Evolutionary conservation across 1,140 invertebrate genomes (phyloP).

Genomic region (Aphis craccivora): DNA sequence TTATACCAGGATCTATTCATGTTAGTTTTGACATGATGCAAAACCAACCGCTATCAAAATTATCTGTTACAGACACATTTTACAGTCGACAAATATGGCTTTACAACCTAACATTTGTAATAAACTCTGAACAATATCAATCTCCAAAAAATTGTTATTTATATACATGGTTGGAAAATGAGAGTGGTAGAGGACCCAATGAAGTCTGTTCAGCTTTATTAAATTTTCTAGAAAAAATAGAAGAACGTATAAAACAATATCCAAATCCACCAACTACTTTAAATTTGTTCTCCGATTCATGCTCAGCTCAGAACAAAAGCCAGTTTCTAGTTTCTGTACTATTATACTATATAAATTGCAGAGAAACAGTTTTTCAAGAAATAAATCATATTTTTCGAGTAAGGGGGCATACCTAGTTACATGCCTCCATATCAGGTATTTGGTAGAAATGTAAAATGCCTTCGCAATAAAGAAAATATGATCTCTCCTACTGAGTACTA

Average conservation of each 20-base stretch:
- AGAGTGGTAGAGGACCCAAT: constrained; percentile 56
- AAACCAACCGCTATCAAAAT: constrained; percentile 59
- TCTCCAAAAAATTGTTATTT: constrained; percentile 60
- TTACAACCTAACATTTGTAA: constrained; percentile 63
- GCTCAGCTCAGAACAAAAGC: background rate
- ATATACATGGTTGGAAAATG: constrained; percentile 63
- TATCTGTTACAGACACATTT: constrained; percentile 54
- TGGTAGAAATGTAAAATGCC: constrained; percentile 62
- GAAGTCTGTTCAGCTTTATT: constrained; percentile 62
- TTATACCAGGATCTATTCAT: background rate
- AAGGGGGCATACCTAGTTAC: constrained; percentile 62
- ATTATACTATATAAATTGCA: background rate
- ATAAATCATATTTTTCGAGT: constrained; percentile 62
- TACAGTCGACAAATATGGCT: constrained; percentile 63
- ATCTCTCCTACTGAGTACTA: constrained; percentile 57
- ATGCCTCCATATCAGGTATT: constrained; percentile 62
- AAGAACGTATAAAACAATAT: background rate
- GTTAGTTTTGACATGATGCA: constrained; percentile 59
- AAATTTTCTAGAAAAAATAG: constrained; percentile 58
- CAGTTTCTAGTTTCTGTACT: background rate
- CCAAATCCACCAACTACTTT: constrained; percentile 32
- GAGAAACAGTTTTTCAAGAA: constrained; percentile 57
- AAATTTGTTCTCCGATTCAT: constrained; percentile 49
- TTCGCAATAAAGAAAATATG: constrained; percentile 61
- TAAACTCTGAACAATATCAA: constrained; percentile 54